Evolutionary conservation across 2,888 invertebrate genomes (phyloP), one percentile per base, ranked within the genome.

Genomic region (Oeneis ivallda): DNA sequence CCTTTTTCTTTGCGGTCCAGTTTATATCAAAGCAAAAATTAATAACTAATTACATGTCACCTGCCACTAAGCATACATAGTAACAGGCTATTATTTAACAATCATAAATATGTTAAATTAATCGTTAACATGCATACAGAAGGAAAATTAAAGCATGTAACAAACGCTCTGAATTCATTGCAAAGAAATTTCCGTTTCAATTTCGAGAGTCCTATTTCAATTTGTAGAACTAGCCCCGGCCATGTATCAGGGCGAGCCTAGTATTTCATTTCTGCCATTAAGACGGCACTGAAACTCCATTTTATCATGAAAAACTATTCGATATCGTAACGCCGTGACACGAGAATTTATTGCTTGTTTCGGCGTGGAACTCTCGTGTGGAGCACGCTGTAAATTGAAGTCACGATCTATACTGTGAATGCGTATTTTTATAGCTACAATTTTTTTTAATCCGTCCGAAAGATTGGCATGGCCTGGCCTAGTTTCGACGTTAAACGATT

Each of bases 241-340:
- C 72, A 70, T 75, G 69, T 66, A 73, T 80, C 79, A 77, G 70
- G 73, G 70, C 71, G 65, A 72, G 70, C 69, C 66, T 75, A 74
- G 73, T 80, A 79, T 79, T 80, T 79, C 80, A 79, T 78, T 73
- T 73, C 62, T 60, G 68, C 73, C 76, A 76, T 80, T 80, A 79
- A 80, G 77, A 78, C 75, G 78, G 79, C 75, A 74, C 69, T 71
- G 72, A 75, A 78, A 74, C 74, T 74, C 74, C 76, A 76, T 70
- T 78, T 77, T 75, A 77, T 79, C 75, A 76, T 76, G 74, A 78
- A 79, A 79, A 80, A 79, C 76, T 76, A 73, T 78, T 76, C 77
- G 77, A 76, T 79, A 78, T 76, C 77, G 71, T 70, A 74, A 72
- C 69, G 72, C 67, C 66, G 72, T 71, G 72, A 74, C 75, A 74